Percentiles rank a stretch among this genome's conserved stretches.
These are phyloP conservation scores for Podarcis raffonei DNA, from an alignment of 2,113 vertebrate genomes.

Conservation along the genomic window DNA sequence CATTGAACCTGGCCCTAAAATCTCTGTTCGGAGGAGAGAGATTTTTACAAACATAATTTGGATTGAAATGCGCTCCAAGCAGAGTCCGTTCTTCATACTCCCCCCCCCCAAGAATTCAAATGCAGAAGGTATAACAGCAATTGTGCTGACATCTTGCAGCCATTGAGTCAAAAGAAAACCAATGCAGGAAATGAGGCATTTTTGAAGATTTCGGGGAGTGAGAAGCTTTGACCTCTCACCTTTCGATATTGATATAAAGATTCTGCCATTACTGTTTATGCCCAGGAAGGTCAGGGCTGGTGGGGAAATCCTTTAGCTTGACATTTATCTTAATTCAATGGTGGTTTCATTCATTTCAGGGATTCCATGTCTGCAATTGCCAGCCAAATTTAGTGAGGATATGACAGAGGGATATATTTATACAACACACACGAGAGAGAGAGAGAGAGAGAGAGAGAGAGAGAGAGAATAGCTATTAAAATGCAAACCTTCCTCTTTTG, in stretches of 20 bases:
- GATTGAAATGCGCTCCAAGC: fast-evolving
- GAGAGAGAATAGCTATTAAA: not conserved
- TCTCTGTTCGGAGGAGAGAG: slow-evolving; percentile 6
- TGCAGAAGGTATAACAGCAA: not conserved
- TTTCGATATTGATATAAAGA: slow-evolving; percentile 64
- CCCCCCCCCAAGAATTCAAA: not conserved
- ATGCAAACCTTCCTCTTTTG: not conserved
- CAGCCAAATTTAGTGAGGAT: not conserved
- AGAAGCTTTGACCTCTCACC: slow-evolving; percentile 61
- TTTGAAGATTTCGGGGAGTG: slow-evolving; percentile 31
- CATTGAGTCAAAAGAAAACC: not conserved
- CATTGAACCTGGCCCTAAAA: slow-evolving; percentile 6
- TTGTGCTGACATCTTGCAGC: slow-evolving; percentile 25
- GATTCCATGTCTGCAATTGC: not conserved
- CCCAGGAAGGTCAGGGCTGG: slow-evolving; percentile 61
- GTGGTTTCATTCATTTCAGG: not conserved
- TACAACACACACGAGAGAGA: not conserved
- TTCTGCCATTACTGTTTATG: slow-evolving; percentile 67
- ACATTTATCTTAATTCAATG: not conserved
- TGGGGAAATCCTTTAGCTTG: slow-evolving; percentile 58
- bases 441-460: not conserved
- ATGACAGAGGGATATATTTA: not conserved
- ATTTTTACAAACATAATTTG: fast-evolving
- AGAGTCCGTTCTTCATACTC: not conserved
- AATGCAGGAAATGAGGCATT: slow-evolving; percentile 39